Base-by-base conservation (phyloP, 2,888 invertebrate species). In the Trachelus iudaicus region DNA sequence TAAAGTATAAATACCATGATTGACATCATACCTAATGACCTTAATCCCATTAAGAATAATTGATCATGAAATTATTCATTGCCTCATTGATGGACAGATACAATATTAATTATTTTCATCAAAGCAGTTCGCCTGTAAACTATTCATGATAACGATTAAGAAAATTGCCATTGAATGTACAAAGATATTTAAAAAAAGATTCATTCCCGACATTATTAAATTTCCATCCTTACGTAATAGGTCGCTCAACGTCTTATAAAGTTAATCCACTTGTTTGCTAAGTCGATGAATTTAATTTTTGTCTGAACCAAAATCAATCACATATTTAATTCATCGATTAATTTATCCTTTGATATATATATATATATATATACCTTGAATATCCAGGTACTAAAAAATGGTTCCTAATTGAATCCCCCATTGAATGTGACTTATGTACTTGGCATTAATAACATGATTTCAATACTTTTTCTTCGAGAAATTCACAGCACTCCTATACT, bases 401-500 rank as follows among this genome's bases (percentile, higher is more conserved):
- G 76, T 77, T 76, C 56, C 79, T 82, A 82, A 83, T 83, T 83
- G 82, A 81, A 83, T 80, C 4, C 35, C 3, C 12, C 35, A 12
- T 35, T 3, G 35, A 35, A 35, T 35, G 12, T 35, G 35, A 35
- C 12, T 12, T 35, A 35, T 12, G 11, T 35, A 35, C 35, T 35
- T 35, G 12, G 0, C 11, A 35, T 35, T 35, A 35, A 12, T 35
- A 35, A 35, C 11, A 35, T 35, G 35, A 35, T 35, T 35, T 12
- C 35, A 35, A 35, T 12, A 35, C 35, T 35, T 12, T 11, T 11
- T 35, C 12, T 12, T 11, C 0, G 35, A 35, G 35, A 3, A 35
- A 35, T 35, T 35, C 12, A 35, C 12, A 35, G 12, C 35, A 35
- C 35, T 35, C 3, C 12, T 12, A 12, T 35, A 35, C 12, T 35